These are phyloP conservation scores for Nannoperca australis DNA, from an alignment of 2,797 vertebrate genomes.

Conservation along the genomic window DNA sequence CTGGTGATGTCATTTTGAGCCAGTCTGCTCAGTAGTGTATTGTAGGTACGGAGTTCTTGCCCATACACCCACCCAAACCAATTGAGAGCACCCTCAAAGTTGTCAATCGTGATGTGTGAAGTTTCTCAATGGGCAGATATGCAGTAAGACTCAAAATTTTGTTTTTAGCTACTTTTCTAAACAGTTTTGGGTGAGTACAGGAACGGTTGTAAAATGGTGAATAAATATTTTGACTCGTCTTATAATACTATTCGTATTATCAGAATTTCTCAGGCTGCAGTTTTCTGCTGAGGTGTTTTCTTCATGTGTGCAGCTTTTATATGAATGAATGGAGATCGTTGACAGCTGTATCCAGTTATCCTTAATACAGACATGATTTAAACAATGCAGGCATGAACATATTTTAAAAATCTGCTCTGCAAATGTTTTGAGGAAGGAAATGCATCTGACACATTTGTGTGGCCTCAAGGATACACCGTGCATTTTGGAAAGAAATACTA, in stretches of 20 bases:
- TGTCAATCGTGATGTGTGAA: too few relatives aligned
- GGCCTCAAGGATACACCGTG: neutral
- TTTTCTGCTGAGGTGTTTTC: neutral
- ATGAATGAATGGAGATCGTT: neutral
- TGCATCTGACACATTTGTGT: neutral
- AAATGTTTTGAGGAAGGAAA: conserved; percentile 28
- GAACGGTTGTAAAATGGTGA: conserved; percentile 8
- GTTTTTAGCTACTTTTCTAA: conserved; percentile 14
- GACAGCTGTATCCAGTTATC: neutral
- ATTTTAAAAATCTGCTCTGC: neutral
- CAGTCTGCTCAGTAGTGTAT: too few relatives aligned
- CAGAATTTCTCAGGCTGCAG: neutral
- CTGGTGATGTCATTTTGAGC: too few relatives aligned
- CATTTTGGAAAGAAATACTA: neutral
- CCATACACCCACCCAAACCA: too few relatives aligned
- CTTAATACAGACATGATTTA: neutral
- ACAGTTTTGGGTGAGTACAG: neutral
- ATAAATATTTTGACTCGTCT: neutral
- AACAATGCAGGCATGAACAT: neutral
- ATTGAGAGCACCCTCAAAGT: too few relatives aligned
- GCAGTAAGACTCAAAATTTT: neutral
- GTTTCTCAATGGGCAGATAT: neutral
- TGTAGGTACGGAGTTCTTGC: accelerated
- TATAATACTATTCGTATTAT: neutral
- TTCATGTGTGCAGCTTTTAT: neutral